Evolutionary conservation across 2,888 invertebrate genomes (phyloP).

Genomic region (Clepsis dumicolana): DNA sequence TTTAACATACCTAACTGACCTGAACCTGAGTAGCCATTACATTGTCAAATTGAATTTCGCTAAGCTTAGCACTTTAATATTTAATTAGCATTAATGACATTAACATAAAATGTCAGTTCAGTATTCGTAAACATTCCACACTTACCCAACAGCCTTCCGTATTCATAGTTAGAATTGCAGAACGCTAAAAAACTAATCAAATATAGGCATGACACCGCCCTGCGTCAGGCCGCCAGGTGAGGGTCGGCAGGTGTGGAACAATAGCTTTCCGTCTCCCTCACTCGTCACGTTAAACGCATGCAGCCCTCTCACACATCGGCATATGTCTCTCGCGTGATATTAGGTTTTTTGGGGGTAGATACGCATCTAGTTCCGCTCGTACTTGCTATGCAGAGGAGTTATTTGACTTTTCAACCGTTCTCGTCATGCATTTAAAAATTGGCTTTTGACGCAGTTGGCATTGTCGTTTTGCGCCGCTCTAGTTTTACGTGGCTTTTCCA

Average conservation of each 20-base stretch:
- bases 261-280: slow-evolving; percentile 66
- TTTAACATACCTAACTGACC: background rate
- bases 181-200: slow-evolving; percentile 79
- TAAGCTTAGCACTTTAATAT: background rate
- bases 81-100: background rate
- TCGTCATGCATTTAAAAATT: slow-evolving; percentile 71
- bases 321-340: slow-evolving; percentile 69
- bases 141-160: slow-evolving; percentile 20
- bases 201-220: slow-evolving; percentile 68
- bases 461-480: slow-evolving; percentile 66
- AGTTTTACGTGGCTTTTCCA: slow-evolving; percentile 59
- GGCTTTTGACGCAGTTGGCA: slow-evolving; percentile 66
- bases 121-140: slow-evolving; percentile 12
- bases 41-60: background rate
- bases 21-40: background rate
- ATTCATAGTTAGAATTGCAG: slow-evolving; percentile 72
- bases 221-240: slow-evolving; percentile 68
- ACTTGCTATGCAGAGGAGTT: slow-evolving; percentile 62
- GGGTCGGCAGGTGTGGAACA: slow-evolving; percentile 78
- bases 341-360: slow-evolving; percentile 70
- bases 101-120: background rate
- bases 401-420: slow-evolving; percentile 68
- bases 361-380: slow-evolving; percentile 58
- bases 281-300: slow-evolving; percentile 53
- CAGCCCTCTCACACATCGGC: slow-evolving; percentile 58